These are phyloP conservation scores for Tachina grossa DNA, from an alignment of 2,888 invertebrate genomes.

Conservation along the genomic window DNA sequence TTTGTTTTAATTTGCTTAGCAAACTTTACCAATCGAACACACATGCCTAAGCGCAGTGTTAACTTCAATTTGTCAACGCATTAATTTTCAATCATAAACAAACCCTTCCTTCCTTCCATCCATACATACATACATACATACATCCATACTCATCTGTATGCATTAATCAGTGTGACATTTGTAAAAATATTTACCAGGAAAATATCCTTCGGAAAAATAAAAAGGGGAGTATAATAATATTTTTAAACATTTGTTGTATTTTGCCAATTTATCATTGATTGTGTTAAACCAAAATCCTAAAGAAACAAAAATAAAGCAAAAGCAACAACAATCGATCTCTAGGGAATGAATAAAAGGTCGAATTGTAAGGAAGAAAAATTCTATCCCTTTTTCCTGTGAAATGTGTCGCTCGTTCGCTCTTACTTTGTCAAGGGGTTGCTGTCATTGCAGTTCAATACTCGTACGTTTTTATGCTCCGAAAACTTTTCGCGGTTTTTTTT, in stretches of 20 bases:
- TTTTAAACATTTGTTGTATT: slow-evolving; percentile 59
- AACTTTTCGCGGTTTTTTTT: slow-evolving; percentile 54
- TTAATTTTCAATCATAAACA: slow-evolving; percentile 56
- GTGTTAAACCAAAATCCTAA: slow-evolving; percentile 29
- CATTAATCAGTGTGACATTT: neutral
- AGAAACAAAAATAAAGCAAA: slow-evolving; percentile 13
- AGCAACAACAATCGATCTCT: slow-evolving; percentile 60
- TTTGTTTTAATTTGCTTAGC: neutral
- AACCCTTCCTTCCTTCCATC: slow-evolving; percentile 6
- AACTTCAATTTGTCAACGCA: slow-evolving; percentile 61
- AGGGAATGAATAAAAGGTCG: slow-evolving; percentile 19
- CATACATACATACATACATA: neutral
- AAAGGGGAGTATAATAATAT: slow-evolving; percentile 14
- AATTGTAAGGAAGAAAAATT: neutral
- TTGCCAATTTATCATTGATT: slow-evolving; percentile 63
- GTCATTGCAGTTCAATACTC: neutral
- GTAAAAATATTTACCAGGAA: slow-evolving; percentile 3
- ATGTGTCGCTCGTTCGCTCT: neutral
- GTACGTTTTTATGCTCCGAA: neutral
- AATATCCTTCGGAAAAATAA: slow-evolving; percentile 5
- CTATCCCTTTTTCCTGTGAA: neutral
- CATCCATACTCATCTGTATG: neutral
- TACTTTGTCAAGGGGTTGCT: slow-evolving; percentile 17
- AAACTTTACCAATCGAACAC: neutral
- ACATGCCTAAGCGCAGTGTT: slow-evolving; percentile 41